Percentiles rank a stretch among this genome's conserved stretches.
phyloP scores from a whole-genome alignment of 2,888 invertebrate species.

The Eupithecia pulchellata region DNA sequence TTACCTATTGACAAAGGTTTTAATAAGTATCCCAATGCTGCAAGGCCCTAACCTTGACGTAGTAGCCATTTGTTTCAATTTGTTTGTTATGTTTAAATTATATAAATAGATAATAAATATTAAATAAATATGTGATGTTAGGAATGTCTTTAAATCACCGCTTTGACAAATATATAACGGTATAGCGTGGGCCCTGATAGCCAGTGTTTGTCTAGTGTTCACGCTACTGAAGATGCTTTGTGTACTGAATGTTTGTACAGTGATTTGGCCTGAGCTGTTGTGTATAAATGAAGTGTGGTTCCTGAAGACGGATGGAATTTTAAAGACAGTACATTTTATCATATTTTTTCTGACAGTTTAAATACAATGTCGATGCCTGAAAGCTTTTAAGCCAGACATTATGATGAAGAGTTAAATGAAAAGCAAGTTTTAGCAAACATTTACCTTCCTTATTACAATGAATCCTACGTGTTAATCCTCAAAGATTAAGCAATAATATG shows the following conservation, averaged over 20 bases:
- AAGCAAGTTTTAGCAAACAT: too few species aligned
- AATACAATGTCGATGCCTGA: neutral
- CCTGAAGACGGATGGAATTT: conserved; percentile 40
- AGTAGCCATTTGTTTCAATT: neutral
- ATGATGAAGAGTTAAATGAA: neutral
- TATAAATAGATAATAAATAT: neutral
- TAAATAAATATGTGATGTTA: too few species aligned
- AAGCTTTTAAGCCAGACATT: neutral
- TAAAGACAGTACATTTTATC: conserved; percentile 44
- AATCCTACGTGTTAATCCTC: neutral
- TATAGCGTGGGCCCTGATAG: too few species aligned
- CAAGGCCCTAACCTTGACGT: neutral
- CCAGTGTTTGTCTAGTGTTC: neutral
- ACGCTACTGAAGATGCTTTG: neutral
- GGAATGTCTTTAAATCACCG: neutral
- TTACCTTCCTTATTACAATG: too few species aligned
- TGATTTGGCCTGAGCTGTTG: conserved; percentile 40
- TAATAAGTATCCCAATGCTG: neutral
- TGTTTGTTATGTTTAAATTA: neutral
- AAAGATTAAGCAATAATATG: neutral
- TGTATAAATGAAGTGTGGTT: conserved; percentile 21
- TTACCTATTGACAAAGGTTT: neutral
- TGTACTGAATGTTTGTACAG: neutral
- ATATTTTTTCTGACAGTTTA: neutral
- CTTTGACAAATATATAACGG: neutral